A percentile compares a stretch with the other conserved stretches of the same genome.
These are phyloP conservation scores for Antechinus stuartii DNA, from an alignment of 2,113 vertebrate genomes.

Conservation along the genomic window DNA sequence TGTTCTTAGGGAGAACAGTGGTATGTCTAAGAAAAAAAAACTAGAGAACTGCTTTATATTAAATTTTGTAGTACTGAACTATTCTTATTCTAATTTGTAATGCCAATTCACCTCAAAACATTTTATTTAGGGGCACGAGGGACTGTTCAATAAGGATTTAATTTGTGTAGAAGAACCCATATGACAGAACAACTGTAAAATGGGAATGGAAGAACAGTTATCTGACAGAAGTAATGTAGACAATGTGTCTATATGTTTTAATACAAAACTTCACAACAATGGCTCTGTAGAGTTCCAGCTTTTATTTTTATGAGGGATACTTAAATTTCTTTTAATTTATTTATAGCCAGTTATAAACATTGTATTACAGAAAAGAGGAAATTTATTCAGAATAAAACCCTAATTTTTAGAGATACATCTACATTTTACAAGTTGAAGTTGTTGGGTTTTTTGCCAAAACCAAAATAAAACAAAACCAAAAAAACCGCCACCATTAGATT, in stretches of 20 bases:
- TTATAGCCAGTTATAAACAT: conserved; percentile 35
- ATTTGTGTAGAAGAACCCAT: conserved; percentile 8
- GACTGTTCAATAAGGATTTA: conserved; percentile 13
- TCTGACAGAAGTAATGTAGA: background rate
- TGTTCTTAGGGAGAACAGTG: conserved; percentile 18
- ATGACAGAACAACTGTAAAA: conserved; percentile 5
- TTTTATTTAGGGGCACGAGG: background rate
- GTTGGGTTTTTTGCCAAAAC: background rate
- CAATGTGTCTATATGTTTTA: conserved; percentile 30
- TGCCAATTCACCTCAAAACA: conserved; percentile 24
- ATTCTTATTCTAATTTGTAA: conserved; percentile 42
- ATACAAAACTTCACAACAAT: background rate
- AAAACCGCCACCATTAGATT: conserved; percentile 7
- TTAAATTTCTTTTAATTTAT: conserved; percentile 20
- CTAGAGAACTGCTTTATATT: conserved; percentile 34
- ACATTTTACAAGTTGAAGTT: conserved; percentile 54
- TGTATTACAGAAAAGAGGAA: conserved; percentile 13
- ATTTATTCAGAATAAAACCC: conserved; percentile 53
- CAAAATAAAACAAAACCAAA: conserved; percentile 45
- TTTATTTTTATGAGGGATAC: conserved; percentile 29
- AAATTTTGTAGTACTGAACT: conserved; percentile 53
- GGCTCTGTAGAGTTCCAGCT: background rate
- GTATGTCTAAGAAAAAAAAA: conserved; percentile 39
- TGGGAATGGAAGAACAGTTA: conserved; percentile 42
- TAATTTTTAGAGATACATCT: conserved; percentile 54